These are phyloP conservation scores for Heliopora coerulea DNA, from an alignment of 92 coral and sea anemone genomes.

Conservation along the genomic window DNA sequence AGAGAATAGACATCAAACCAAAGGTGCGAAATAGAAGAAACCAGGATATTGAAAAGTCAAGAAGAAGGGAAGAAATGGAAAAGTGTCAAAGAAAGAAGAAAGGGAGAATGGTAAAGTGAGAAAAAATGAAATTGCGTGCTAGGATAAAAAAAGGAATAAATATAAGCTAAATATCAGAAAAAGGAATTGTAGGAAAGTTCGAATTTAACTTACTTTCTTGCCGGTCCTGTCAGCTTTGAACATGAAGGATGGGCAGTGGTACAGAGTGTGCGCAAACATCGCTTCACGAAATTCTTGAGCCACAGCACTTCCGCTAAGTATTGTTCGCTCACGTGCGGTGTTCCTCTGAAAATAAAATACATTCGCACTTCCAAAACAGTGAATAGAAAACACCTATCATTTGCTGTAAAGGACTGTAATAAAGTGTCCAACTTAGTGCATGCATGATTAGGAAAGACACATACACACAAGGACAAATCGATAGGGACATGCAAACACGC, in stretches of 20 bases:
- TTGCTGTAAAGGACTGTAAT: too few species aligned
- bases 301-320: conserved; percentile 88
- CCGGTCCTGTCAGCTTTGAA: conserved; percentile 73
- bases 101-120: background rate
- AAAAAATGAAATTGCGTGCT: background rate
- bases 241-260: conserved; percentile 82
- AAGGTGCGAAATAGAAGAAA: too few species aligned
- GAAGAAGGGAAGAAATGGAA: background rate
- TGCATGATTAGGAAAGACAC: too few species aligned
- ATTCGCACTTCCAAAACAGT: too few species aligned
- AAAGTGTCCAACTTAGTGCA: too few species aligned
- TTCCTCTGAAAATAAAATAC: conserved; percentile 68
- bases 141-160: background rate
- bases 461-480: too few species aligned
- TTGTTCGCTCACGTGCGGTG: conserved; percentile 72
- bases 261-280: conserved; percentile 93
- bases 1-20: too few species aligned
- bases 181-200: background rate
- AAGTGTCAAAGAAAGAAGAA: background rate
- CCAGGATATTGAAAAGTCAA: too few species aligned
- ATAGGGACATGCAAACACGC: too few species aligned
- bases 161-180: background rate
- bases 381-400: too few species aligned
- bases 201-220: conserved; percentile 62
- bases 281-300: conserved; percentile 99